Base-by-base conservation (phyloP, 2,113 vertebrate genomes). In the Dascyllus trimaculatus region DNA sequence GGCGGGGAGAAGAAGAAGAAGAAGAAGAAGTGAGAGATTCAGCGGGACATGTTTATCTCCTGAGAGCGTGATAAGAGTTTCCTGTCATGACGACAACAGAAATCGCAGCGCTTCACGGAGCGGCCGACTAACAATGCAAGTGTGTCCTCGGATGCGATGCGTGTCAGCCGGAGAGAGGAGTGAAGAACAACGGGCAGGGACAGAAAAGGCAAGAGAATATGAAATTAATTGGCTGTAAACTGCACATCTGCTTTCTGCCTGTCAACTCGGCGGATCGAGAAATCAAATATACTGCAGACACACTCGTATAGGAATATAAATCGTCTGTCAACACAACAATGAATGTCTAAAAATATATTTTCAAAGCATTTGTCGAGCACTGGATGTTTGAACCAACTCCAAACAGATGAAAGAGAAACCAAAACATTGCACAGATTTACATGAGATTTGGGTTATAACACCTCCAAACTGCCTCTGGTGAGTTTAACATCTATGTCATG, bases 161-260 rank as follows among this genome's bases (percentile, higher is more conserved):
- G 10, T 58, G 58, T 76, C 19, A 58, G 71, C 21, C 24, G 61
- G 52, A 48, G 49, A 43, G 45, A 18, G 32, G 53, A 52, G 59
- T 2, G 38, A 58, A 70, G 58, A 24, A 35, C 29, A 53, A 54
- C 32, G 22, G n/a, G 53, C 46, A 35, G 10, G 22, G 26, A 35
- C 32, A 35, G 32, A 57, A 64, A 51, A 43, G 40, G 49, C 32
- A 49, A 46, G 15, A 24, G 51, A 57, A 48, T 43, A 38, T 45
- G 60, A 60, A 40, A 81, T 81, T 86, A 84, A 92, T 83, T 88
- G 68, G 68, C 81, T 85, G 73, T 82, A 89, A 81, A 89, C 69
- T 85, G 81, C 78, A 86, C 89, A 88, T 86, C 87, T 90, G 83
- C 83, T 86, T 86, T 56, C 54, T 86, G 64, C 63, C 84, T 85